phyloP scores from a whole-genome alignment of 2,797 vertebrate species.

The Tiaroga cobitis region DNA sequence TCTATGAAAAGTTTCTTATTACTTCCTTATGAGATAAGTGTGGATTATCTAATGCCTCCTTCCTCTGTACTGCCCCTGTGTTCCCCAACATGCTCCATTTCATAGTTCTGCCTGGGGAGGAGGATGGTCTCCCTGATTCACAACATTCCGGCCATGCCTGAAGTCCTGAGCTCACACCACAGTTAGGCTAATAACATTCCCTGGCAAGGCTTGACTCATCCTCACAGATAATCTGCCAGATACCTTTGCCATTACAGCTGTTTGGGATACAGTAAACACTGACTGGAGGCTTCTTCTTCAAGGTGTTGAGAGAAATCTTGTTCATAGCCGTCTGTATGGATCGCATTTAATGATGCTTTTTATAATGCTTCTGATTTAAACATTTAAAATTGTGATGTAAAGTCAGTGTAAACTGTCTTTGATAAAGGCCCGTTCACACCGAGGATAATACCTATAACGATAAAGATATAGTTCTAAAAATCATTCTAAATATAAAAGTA shows the following conservation, averaged over 20 bases:
- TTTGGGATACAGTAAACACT: constrained; percentile 53
- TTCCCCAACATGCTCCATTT: not conserved
- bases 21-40: not conserved
- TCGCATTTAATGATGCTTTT: constrained; percentile 5
- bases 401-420: not conserved
- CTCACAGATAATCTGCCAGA: constrained; percentile 40
- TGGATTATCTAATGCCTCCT: not conserved
- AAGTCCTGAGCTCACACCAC: constrained; percentile 37
- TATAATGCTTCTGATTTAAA: not conserved
- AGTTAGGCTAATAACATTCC: constrained; percentile 50
- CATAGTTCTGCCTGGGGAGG: constrained; percentile 4
- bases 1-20: not conserved
- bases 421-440: not conserved
- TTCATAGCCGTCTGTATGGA: constrained; percentile 10
- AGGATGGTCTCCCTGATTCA: constrained; percentile 34
- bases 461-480: not conserved
- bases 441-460: not conserved
- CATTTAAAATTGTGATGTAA: constrained; percentile 17
- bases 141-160: constrained; percentile 43
- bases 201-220: constrained; percentile 54
- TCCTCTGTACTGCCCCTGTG: not conserved
- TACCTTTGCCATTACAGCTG: constrained; percentile 52
- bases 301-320: not conserved
- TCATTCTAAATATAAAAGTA: not conserved
- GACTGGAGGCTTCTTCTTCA: constrained; percentile 31